Evolutionary conservation across 2,113 vertebrate genomes (phyloP).

Genomic region (Lagenorhynchus albirostris): DNA sequence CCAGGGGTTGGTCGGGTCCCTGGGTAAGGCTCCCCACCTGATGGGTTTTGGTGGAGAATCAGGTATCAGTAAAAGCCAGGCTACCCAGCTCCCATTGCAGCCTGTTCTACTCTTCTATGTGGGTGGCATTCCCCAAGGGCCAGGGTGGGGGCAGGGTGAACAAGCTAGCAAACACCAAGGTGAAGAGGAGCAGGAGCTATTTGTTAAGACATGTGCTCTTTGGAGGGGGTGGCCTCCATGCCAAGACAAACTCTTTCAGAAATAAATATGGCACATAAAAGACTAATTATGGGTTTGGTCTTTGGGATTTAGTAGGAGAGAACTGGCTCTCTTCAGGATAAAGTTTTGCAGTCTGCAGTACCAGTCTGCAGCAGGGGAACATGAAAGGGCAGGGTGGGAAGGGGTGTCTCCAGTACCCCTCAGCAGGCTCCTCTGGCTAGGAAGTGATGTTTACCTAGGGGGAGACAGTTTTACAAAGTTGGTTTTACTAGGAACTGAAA

Average conservation of each 20-base stretch:
- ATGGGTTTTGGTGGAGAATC: neutral
- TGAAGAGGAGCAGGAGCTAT: constrained; percentile 21
- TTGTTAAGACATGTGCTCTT: constrained; percentile 42
- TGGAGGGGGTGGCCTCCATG: neutral
- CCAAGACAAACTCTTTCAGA: constrained; percentile 53
- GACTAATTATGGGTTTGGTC: constrained; percentile 41
- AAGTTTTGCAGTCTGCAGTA: neutral
- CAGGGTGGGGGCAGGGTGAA: neutral
- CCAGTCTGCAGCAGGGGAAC: neutral
- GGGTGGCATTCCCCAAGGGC: constrained; percentile 11
- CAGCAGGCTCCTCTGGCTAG: neutral
- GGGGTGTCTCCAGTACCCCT: neutral
- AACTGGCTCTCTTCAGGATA: neutral
- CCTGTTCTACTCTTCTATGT: constrained; percentile 7
- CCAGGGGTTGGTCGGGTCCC: neutral
- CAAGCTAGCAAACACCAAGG: constrained; percentile 8
- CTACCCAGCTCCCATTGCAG: neutral
- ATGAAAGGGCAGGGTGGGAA: neutral
- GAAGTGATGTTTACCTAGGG: neutral
- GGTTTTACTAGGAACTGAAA: neutral
- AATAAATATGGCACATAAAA: constrained; percentile 51
- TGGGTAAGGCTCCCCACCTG: neutral
- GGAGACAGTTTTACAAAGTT: constrained; percentile 18
- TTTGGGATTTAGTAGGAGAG: constrained; percentile 25
- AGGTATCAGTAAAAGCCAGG: neutral